phyloP scores from a whole-genome alignment of 2,113 vertebrate genomes.

The Laticauda colubrina region DNA sequence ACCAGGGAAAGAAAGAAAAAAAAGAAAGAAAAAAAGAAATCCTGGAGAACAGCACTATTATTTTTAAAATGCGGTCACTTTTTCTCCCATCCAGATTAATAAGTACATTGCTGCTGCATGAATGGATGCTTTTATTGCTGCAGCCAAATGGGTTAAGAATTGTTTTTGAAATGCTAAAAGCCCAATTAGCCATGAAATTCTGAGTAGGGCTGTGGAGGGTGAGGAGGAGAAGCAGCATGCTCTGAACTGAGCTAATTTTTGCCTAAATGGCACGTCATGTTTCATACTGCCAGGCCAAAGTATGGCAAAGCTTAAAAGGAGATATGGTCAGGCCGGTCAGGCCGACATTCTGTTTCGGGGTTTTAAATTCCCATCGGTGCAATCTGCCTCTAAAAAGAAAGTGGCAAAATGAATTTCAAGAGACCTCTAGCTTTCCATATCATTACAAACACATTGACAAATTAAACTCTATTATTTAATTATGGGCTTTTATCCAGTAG shows the following conservation, averaged over 20 bases:
- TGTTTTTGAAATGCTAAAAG: constrained; percentile 21
- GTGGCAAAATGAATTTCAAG: neutral
- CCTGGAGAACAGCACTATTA: neutral
- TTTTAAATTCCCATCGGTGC: neutral
- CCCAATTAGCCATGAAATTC: neutral
- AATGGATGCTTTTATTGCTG: constrained; percentile 27
- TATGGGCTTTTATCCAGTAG: neutral
- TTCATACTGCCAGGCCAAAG: too few relatives aligned
- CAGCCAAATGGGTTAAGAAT: constrained; percentile 39
- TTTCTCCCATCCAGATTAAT: constrained; percentile 14
- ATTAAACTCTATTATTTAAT: neutral
- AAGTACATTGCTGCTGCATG: constrained; percentile 24
- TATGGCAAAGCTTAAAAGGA: neutral
- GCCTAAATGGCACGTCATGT: neutral
- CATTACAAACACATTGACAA: neutral
- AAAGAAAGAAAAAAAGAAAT: constrained; percentile 17
- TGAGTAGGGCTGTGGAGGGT: neutral
- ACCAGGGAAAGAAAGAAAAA: neutral
- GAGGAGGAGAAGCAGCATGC: too few relatives aligned
- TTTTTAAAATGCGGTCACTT: constrained; percentile 40
- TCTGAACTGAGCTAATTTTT: neutral
- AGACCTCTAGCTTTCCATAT: neutral
- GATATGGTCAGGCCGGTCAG: too few relatives aligned
- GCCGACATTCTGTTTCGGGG: too few relatives aligned
- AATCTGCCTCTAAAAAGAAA: neutral